Evolutionary conservation across 2,797 vertebrate genomes (phyloP).

Genomic region (Chaunax sp.): DNA sequence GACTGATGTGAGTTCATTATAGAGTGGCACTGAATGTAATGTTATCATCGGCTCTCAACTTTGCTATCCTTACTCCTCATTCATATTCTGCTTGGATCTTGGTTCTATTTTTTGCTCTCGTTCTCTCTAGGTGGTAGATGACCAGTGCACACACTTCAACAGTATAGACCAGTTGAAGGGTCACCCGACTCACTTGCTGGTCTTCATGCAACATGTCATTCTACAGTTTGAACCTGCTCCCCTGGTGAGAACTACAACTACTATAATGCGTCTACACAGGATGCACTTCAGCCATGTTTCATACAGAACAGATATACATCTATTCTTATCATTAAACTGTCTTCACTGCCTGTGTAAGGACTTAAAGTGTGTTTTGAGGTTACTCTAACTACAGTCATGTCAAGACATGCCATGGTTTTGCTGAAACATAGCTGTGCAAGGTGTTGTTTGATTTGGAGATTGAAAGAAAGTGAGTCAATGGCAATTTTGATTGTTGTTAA

Average conservation of each 20-base stretch:
- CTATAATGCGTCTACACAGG: slow-evolving; percentile 1
- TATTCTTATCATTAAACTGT: slow-evolving; percentile 6
- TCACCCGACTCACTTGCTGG: slow-evolving; percentile 88
- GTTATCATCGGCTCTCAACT: background rate
- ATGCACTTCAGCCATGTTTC: background rate
- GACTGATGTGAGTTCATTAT: slow-evolving; percentile 82
- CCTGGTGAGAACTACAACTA: slow-evolving; percentile 83
- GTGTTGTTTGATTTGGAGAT: too few relatives aligned
- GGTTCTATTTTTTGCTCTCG: background rate
- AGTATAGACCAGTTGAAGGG: slow-evolving; percentile 85
- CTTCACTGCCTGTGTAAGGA: background rate
- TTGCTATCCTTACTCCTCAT: background rate
- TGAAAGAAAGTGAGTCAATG: too few relatives aligned
- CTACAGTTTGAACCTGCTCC: slow-evolving; percentile 92
- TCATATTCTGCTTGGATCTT: background rate
- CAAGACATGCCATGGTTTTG: too few relatives aligned
- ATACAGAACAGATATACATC: background rate
- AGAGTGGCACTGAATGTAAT: background rate
- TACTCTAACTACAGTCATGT: too few relatives aligned
- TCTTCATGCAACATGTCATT: slow-evolving; percentile 91
- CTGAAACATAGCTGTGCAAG: too few relatives aligned
- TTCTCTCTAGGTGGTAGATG: slow-evolving; percentile 80
- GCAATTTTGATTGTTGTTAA: too few relatives aligned
- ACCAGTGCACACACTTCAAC: slow-evolving; percentile 85
- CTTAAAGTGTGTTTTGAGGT: too few relatives aligned